Evolutionary conservation across 2,888 invertebrate species (phyloP).

Genomic region (Eristalis tenax): DNA sequence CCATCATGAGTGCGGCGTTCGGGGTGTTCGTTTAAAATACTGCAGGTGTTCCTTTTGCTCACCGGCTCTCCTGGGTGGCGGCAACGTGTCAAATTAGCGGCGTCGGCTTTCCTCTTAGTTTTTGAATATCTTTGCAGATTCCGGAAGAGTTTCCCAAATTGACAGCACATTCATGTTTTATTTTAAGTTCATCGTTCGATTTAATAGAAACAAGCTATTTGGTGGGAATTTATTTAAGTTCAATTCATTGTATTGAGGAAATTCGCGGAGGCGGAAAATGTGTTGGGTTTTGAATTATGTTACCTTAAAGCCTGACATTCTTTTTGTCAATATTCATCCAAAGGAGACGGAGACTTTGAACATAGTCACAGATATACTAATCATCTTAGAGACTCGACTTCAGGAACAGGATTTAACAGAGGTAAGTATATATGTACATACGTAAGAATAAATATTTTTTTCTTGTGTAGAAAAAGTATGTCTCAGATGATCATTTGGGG

Average conservation of each 20-base stretch:
- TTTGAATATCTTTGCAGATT: not conserved
- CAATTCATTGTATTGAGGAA: not conserved
- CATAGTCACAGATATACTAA: too few relatives aligned
- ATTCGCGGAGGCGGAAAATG: not conserved
- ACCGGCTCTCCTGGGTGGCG: not conserved
- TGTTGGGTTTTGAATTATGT: not conserved
- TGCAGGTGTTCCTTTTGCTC: conserved; percentile 7
- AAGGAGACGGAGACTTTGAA: too few relatives aligned
- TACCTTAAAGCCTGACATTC: not conserved
- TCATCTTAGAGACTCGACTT: too few relatives aligned
- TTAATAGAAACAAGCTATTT: not conserved
- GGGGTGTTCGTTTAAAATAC: not conserved
- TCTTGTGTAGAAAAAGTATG: too few relatives aligned
- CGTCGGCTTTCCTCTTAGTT: not conserved
- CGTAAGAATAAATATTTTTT: too few relatives aligned
- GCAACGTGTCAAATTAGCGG: not conserved
- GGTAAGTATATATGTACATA: too few relatives aligned
- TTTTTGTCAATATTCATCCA: too few relatives aligned
- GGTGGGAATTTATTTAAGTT: not conserved
- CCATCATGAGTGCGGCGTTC: conserved; percentile 62
- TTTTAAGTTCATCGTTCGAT: not conserved
- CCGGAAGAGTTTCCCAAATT: not conserved
- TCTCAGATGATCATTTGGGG: too few relatives aligned
- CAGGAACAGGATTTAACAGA: too few relatives aligned
- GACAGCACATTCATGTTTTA: not conserved